Base-by-base conservation (phyloP, 2,113 vertebrate genomes). In the Catharus fuscescens region DNA sequence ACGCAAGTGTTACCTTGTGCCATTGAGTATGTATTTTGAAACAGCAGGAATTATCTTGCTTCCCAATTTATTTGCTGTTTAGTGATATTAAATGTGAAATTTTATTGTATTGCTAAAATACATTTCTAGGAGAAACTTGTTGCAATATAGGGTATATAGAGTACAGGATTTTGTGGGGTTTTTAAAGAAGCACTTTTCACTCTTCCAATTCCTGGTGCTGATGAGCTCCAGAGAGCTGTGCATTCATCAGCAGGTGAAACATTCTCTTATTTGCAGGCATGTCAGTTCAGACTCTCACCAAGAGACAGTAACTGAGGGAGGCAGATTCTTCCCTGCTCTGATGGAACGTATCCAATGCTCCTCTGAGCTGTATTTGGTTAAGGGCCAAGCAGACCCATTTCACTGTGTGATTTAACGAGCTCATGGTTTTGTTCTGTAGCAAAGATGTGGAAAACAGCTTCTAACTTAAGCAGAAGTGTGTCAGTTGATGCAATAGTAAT, bases 351-450 rank as follows among this genome's bases (percentile, higher is more conserved):
- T 48, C 31, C 6, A 8, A 1, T 18, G 38, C 7, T 62, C 14
- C 26, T 25, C 13, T 11, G 6, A 25, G 62, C 67, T 5, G 0
- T 8, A 0, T 16, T 18, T 60, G 42, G 48, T 56, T 36, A 31
- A n/a, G 54, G 57, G 8, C 77, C 38, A 26, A 42, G 45, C 24
- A 83, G 60, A 31, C 20, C 29, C 40, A 6, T 52, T 67, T 45
- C 48, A 18, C 47, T 38, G 6, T 31, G 44, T n/a, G 5, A 9
- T 86, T 20, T 29, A 16, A 54, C 44, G 79, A 65, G 20, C 29
- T 62, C 14, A 19, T 10, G 20, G 18, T 54, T 66, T 74, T 40
- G 25, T 82, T 66, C 56, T 15, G 19, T 0, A 83, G 44, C 62
- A 50, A 44, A 69, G 20, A 32, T 6, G 31, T 69, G 67, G 64